Percentiles rank a stretch among this genome's conserved stretches.
phyloP scores from a whole-genome alignment of 1,140 invertebrate species.

The Telenomus remus region DNA sequence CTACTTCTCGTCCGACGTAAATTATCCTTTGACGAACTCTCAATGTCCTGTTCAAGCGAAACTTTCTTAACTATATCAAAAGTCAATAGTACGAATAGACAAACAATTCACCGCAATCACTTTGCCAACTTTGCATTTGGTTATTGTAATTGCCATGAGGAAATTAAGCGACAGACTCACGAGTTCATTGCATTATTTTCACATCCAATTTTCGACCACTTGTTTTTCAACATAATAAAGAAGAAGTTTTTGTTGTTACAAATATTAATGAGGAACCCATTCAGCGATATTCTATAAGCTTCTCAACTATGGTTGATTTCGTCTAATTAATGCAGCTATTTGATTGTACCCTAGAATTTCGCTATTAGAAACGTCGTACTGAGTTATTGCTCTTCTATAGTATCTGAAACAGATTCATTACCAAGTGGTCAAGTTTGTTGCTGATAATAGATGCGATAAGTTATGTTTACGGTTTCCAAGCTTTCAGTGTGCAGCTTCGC shows the following conservation, averaged over 20 bases:
- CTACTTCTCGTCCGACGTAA: slow-evolving; percentile 19
- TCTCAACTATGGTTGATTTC: neutral
- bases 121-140: neutral
- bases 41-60: slow-evolving; percentile 17
- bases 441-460: slow-evolving; percentile 17
- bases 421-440: slow-evolving; percentile 25
- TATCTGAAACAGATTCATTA: slow-evolving; percentile 22
- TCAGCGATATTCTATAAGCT: too few species aligned
- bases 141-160: neutral
- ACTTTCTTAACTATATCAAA: slow-evolving; percentile 20
- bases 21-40: slow-evolving; percentile 36
- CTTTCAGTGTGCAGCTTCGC: slow-evolving; percentile 12
- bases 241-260: too few species aligned
- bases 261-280: too few species aligned
- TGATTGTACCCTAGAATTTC: slow-evolving; percentile 1
- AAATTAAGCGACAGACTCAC: too few species aligned
- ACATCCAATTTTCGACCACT: too few species aligned
- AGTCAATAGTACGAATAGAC: slow-evolving; percentile 12
- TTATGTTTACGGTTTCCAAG: slow-evolving; percentile 17
- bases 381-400: neutral
- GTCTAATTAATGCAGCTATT: slow-evolving; percentile 15
- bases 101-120: neutral
- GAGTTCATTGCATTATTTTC: too few species aligned
- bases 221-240: too few species aligned
- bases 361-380: neutral